phyloP scores from a whole-genome alignment of 2,113 vertebrate species.

The Stegostoma tigrinum region DNA sequence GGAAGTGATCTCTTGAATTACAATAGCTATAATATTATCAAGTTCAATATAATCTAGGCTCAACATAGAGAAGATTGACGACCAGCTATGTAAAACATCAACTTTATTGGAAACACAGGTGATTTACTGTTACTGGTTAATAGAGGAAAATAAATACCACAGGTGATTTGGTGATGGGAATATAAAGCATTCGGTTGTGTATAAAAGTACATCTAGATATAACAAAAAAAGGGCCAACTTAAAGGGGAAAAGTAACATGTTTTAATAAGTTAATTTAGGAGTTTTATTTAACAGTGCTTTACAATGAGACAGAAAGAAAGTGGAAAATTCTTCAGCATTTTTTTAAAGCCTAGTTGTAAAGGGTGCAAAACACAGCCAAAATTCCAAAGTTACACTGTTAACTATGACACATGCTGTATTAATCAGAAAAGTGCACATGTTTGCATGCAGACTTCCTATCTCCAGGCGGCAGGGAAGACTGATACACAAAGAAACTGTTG shows the following conservation, averaged over 20 bases:
- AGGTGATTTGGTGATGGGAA: no score
- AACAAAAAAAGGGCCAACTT: neutral
- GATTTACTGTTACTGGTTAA: no score
- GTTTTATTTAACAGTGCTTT: neutral
- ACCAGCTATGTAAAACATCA: neutral
- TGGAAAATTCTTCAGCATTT: neutral
- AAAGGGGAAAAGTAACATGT: neutral
- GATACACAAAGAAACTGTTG: neutral
- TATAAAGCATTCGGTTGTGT: no score
- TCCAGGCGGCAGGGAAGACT: neutral
- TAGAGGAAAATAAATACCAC: no score
- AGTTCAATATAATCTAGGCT: neutral
- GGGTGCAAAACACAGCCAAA: neutral
- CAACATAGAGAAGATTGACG: neutral
- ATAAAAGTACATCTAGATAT: no score
- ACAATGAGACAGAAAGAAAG: neutral
- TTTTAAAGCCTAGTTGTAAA: neutral
- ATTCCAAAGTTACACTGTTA: neutral
- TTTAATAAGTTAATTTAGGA: neutral
- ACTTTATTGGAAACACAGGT: no score
- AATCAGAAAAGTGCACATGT: neutral
- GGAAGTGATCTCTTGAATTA: neutral
- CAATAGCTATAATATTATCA: neutral
- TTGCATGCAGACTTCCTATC: neutral
- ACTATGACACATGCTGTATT: neutral